Conservation (phyloP, 2,797 vertebrate species). For the Takifugu rubripes region DNA sequence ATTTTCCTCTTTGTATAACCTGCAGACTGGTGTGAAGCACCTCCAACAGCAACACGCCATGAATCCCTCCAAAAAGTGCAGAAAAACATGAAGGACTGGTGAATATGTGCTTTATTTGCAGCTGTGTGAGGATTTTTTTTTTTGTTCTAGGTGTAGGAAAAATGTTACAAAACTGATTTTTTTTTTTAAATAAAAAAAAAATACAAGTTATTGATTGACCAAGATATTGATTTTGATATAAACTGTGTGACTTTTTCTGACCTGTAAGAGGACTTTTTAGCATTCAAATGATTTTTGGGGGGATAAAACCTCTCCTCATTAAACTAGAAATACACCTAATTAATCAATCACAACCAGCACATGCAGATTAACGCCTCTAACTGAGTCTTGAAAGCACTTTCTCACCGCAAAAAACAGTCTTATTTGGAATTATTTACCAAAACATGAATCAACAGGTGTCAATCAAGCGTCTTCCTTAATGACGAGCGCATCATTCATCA, state of each 20-base stretch:
- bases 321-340: background rate
- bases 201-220: too few relatives aligned
- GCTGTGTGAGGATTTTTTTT: constrained; percentile 2
- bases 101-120: background rate
- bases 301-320: background rate
- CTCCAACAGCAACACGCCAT: background rate
- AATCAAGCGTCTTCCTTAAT: constrained; percentile 6
- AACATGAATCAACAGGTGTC: constrained; percentile 63
- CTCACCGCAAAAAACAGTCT: background rate
- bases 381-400: constrained; percentile 20
- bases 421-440: constrained; percentile 5
- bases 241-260: too few relatives aligned
- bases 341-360: background rate
- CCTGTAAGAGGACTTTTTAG: background rate
- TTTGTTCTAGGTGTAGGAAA: constrained; percentile 15
- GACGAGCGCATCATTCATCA: background rate
- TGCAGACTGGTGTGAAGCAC: too few relatives aligned
- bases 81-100: background rate
- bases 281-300: background rate
- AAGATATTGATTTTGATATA: too few relatives aligned
- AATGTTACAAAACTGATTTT: too few relatives aligned
- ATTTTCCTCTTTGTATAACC: background rate
- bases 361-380: too few relatives aligned
- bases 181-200: too few relatives aligned
- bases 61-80: background rate